Conservation (phyloP, 1,140 invertebrate genomes). For the Papilio polytes region DNA sequence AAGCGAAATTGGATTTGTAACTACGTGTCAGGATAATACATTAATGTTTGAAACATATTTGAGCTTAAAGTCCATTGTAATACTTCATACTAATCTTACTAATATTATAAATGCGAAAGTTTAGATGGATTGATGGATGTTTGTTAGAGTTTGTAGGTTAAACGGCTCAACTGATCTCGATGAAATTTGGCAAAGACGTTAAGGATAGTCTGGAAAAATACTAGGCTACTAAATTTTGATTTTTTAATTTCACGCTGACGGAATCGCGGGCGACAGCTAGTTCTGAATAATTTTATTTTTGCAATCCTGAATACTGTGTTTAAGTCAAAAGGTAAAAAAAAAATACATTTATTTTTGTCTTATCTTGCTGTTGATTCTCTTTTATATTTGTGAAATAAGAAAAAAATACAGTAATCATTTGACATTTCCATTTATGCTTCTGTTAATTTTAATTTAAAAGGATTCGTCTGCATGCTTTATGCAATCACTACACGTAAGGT, state of each 20-base stretch:
- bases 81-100: too few species aligned
- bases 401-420: background rate
- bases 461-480: background rate
- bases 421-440: background rate
- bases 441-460: constrained; percentile 2
- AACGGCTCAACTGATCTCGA: too few species aligned
- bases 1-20: constrained; percentile 5
- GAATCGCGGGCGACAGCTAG: too few species aligned
- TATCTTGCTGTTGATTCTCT: background rate
- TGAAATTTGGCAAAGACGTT: too few species aligned
- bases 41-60: background rate
- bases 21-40: background rate
- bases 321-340: background rate
- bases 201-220: too few species aligned
- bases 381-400: background rate
- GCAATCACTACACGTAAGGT: background rate
- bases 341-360: background rate
- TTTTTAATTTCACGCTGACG: too few species aligned
- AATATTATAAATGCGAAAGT: too few species aligned
- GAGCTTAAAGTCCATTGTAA: background rate
- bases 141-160: too few species aligned
- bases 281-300: background rate
- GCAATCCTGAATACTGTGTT: background rate
- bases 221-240: too few species aligned
- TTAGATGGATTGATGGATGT: too few species aligned